Evolutionary conservation across 2,113 vertebrate species (phyloP), one percentile per base, ranked within the genome.

Genomic region (Ploceus nigricollis): DNA sequence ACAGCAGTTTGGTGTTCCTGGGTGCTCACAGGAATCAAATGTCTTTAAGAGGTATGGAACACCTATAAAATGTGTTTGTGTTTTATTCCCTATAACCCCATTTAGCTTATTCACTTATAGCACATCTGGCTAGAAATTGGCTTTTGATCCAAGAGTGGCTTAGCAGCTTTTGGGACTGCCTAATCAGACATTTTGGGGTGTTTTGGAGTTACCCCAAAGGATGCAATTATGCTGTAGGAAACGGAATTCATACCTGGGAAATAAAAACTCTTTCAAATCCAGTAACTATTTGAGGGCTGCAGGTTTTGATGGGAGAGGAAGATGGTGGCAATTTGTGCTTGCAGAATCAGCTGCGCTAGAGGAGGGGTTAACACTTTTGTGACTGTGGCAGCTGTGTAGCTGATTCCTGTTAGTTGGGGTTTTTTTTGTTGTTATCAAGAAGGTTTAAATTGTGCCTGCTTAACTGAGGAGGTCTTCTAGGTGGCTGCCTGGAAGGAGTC

Each of bases 51-150:
- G 24, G 13, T 48, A n/a, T 33, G n/a, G 33, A 88, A 51, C 39
- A 58, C 13, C 54, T 80, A 44, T 12, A 44, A 51, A 63, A 27
- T 51, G 6, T 71, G 45, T 91, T 91, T 75, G 28, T 65, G 16
- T 88, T 69, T 95, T 66, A 44, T 64, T 88, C 35, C 39, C 48
- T 89, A 65, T 91, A 94, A 91, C 70, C 37, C 48, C 28, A 70
- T 82, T 69, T 63, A 73, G 19, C 0, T 0, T 68, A 86, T 63
- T 93, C 31, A 51, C 47, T 72, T 90, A 64, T 47, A 86, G 70
- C 50, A 54, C 20, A 44, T 51, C 37, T 82, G 77, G 65, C 57
- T 93, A 84, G 61, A 94, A 96, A 82, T 37, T 65, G 28, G 33
- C 68, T 88, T 85, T 66, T 83, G 68, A 64, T 90, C 54, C 64